phyloP scores from a whole-genome alignment of 2,888 invertebrate genomes.

The Aradus depressus region DNA sequence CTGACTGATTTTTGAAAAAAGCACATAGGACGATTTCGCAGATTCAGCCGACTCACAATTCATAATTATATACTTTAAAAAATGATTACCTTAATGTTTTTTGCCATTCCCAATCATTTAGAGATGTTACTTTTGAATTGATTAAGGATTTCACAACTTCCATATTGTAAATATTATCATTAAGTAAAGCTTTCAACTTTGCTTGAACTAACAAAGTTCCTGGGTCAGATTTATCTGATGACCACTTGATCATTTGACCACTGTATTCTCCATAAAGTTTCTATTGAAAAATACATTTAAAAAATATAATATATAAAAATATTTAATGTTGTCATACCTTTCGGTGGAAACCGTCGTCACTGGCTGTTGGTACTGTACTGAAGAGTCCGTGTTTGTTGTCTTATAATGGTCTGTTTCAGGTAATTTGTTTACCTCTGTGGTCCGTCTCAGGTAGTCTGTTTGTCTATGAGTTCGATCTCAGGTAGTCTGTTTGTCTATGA shows the following conservation, averaged over 20 bases:
- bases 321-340: too few species aligned
- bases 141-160: constrained; percentile 69
- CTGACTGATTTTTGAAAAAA: too few species aligned
- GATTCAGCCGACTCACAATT: not conserved
- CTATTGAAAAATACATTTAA: constrained; percentile 36
- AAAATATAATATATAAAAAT: not conserved
- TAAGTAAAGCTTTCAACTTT: constrained; percentile 82
- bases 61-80: constrained; percentile 3
- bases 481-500: too few species aligned
- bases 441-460: too few species aligned
- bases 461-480: too few species aligned
- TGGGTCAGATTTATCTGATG: constrained; percentile 41
- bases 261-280: constrained; percentile 43
- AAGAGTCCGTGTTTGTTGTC: too few species aligned
- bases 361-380: too few species aligned
- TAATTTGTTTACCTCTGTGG: too few species aligned
- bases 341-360: too few species aligned
- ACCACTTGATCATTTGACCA: constrained; percentile 39
- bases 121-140: constrained; percentile 50
- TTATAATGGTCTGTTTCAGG: too few species aligned
- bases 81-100: constrained; percentile 68
- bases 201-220: constrained; percentile 54
- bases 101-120: constrained; percentile 86
- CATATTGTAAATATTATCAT: constrained; percentile 88
- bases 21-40: not conserved